Evolutionary conservation across 2,797 vertebrate species (phyloP).

Genomic region (Poecilia picta): DNA sequence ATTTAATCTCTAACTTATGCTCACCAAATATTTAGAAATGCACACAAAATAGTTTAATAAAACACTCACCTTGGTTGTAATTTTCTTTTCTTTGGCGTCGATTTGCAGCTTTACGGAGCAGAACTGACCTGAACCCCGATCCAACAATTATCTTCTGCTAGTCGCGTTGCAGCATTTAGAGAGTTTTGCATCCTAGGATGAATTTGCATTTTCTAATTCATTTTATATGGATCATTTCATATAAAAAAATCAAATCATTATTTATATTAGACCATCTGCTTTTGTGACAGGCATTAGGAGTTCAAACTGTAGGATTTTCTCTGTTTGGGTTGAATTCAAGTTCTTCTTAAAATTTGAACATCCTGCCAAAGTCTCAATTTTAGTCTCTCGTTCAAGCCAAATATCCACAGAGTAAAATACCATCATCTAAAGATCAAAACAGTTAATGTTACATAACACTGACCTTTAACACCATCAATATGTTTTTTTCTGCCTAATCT

Average conservation of each 20-base stretch:
- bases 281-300: background rate
- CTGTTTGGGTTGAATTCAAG: background rate
- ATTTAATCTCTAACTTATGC: background rate
- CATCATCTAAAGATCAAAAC: too few relatives aligned
- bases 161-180: background rate
- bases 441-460: too few relatives aligned
- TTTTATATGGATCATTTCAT: conserved; percentile 1
- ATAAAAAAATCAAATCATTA: background rate
- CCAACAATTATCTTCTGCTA: background rate
- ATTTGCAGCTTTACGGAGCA: background rate
- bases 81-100: background rate
- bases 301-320: background rate
- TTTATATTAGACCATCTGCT: background rate
- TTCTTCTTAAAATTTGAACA: background rate
- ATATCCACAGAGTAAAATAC: background rate
- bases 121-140: background rate
- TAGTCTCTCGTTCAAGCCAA: background rate
- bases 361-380: background rate
- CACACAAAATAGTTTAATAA: background rate
- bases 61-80: background rate
- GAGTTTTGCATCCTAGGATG: conserved; percentile 7
- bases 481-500: too few relatives aligned
- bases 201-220: background rate
- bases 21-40: background rate
- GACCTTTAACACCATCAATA: too few relatives aligned